Evolutionary conservation across 2,797 vertebrate species (phyloP).

Genomic region (Acomys russatus): DNA sequence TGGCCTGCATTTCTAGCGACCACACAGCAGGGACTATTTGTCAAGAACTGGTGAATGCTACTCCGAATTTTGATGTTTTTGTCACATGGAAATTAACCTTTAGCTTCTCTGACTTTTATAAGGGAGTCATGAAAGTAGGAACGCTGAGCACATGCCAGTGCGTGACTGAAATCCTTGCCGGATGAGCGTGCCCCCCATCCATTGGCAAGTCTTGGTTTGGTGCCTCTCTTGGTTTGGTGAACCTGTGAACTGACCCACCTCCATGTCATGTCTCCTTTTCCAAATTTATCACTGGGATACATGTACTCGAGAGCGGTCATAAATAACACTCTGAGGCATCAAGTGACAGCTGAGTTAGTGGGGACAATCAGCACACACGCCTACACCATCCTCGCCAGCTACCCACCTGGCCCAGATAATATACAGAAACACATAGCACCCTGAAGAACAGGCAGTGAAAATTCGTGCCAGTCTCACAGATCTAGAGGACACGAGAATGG

Average conservation of each 20-base stretch:
- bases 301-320: background rate
- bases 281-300: too few relatives aligned
- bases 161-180: background rate
- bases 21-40: background rate
- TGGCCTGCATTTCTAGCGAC: background rate
- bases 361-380: background rate
- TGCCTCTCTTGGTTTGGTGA: background rate
- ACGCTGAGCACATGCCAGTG: background rate
- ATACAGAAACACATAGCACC: background rate
- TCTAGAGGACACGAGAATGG: background rate
- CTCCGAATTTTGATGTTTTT: background rate
- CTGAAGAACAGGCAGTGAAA: background rate
- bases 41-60: background rate
- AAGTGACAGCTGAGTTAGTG: too few relatives aligned
- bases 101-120: background rate
- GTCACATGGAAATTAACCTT: background rate
- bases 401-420: too few relatives aligned
- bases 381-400: background rate
- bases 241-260: background rate
- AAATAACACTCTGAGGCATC: background rate
- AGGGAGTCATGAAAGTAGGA: background rate
- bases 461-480: background rate
- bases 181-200: background rate
- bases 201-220: background rate
- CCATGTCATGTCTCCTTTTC: background rate